Percentiles rank a stretch among this genome's conserved stretches.
Conservation (phyloP, 23 tunicate species). For the Halocynthia aurantium region DNA sequence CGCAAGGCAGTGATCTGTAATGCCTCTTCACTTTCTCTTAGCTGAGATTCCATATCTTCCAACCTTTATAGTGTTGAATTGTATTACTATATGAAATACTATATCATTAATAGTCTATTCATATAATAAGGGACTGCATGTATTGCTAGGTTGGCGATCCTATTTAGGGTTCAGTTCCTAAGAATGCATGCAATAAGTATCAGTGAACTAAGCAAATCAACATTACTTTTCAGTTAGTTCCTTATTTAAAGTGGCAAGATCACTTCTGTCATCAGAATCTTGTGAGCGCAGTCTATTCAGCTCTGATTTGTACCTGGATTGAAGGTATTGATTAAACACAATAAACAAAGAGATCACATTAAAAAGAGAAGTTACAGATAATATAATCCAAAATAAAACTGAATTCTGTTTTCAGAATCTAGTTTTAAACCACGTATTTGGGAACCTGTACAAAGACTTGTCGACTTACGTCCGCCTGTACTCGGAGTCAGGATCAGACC, state of each 20-base stretch:
- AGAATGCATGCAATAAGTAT: too few species aligned
- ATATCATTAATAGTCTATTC: too few species aligned
- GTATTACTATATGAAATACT: too few species aligned
- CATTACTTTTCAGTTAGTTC: conserved; percentile 53
- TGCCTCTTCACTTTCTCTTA: conserved; percentile 27
- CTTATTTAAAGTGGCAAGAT: conserved; percentile 14
- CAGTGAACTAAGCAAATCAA: background rate
- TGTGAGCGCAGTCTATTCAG: conserved; percentile 48
- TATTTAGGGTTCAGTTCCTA: too few species aligned
- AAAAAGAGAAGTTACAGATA: background rate
- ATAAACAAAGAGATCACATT: background rate
- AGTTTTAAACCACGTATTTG: background rate
- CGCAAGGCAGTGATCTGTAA: conserved; percentile 18
- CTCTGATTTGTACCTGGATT: conserved; percentile 45
- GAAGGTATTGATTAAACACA: background rate
- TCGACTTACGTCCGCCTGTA: too few species aligned
- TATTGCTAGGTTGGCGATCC: too few species aligned
- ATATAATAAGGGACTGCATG: too few species aligned
- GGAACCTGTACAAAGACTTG: too few species aligned
- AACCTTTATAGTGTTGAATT: background rate
- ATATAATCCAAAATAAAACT: background rate
- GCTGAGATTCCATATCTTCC: conserved; percentile 13
- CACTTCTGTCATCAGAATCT: conserved; percentile 39
- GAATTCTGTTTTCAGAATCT: background rate
- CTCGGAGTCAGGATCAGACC: too few species aligned